These are phyloP conservation scores for Drosophila funebris DNA, from an alignment of 1,140 invertebrate species.

Conservation along the genomic window DNA sequence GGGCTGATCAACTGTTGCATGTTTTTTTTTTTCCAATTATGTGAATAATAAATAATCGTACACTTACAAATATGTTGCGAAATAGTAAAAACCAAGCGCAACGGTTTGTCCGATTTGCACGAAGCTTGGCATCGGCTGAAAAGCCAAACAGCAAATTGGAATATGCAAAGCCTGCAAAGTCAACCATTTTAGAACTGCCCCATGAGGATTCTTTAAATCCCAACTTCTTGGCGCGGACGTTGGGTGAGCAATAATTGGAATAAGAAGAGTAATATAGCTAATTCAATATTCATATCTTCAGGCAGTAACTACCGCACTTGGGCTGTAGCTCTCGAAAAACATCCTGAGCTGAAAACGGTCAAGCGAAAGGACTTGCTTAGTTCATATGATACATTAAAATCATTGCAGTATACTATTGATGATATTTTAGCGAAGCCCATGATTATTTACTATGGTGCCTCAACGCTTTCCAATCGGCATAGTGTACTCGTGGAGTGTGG, in stretches of 20 bases:
- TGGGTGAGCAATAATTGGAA: constrained; percentile 31
- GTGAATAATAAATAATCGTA: constrained; percentile 8
- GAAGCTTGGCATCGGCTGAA: constrained; percentile 27
- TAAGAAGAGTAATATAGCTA: neutral
- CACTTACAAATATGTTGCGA: constrained; percentile 57
- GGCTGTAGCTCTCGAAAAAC: constrained; percentile 55
- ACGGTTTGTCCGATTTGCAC: constrained; percentile 8
- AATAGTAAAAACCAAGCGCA: constrained; percentile 44
- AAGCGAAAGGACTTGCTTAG: constrained; percentile 69
- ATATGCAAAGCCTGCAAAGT: constrained; percentile 15
- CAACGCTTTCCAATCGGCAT: constrained; percentile 85
- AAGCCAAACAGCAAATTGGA: constrained; percentile 1
- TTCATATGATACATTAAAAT: constrained; percentile 61
- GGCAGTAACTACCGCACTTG: constrained; percentile 57
- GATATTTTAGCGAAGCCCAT: constrained; percentile 85
- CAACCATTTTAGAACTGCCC: constrained; percentile 23
- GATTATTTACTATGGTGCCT: constrained; percentile 85
- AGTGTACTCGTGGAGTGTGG: constrained; percentile 85
- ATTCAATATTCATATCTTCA: constrained; percentile 13
- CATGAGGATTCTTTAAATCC: constrained; percentile 59
- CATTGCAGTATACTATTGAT: constrained; percentile 73
- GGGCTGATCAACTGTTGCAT: constrained; percentile 22
- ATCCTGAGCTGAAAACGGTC: constrained; percentile 68
- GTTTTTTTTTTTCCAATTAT: constrained; percentile 8
- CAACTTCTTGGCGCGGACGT: constrained; percentile 43